Evolutionary conservation across 92 coral and sea anemone species (phyloP), one percentile per base, ranked within the genome.

Genomic region (Palythoa grandis): DNA sequence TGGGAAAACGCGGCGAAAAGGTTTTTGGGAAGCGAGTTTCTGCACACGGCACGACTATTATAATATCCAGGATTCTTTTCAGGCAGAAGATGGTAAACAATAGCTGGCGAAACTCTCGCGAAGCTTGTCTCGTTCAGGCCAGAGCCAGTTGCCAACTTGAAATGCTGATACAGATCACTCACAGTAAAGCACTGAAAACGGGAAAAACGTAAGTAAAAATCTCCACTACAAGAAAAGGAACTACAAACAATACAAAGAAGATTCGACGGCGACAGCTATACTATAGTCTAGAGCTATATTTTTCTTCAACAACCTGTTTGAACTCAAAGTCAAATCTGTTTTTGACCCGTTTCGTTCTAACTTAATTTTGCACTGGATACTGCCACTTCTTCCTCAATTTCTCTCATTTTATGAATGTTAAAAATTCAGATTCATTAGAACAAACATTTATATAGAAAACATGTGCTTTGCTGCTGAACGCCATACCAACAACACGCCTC

Each of bases 51-150:
- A 74, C 69, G 78, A 74, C 79, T 17, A 24, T 1, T 17, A 24
- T 1, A 24, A 72, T 82, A 83, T 84, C 92, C 92, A 78, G 89
- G 48, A 77, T 85, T 85, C 92, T 85, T 89, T 89, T 88, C 91
- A 88, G 92, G 92, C 78, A 89, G 85, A 85, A 89, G 84, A 58
- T 72, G 77, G 78, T 72, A 89, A 87, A 89, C 88, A 87, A 89
- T 83, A 79, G 79, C 84, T 71, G 92, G 82, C 70, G 92, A 89
- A 87, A 89, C 87, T 76, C 78, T 23, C 22, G 11, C 20, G 15
- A 89, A 79, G 70, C 39, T 63, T 57, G 82, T 79, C 29, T 76
- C 39, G 79, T 84, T 70, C 68, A 89, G 61, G 35, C 0, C 63
- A 10, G 60, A 78, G 24, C 40, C 67, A 6, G 15, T 14, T 9